Evolutionary conservation across 2,113 vertebrate genomes (phyloP).

Genomic region (Pygoscelis adeliae): DNA sequence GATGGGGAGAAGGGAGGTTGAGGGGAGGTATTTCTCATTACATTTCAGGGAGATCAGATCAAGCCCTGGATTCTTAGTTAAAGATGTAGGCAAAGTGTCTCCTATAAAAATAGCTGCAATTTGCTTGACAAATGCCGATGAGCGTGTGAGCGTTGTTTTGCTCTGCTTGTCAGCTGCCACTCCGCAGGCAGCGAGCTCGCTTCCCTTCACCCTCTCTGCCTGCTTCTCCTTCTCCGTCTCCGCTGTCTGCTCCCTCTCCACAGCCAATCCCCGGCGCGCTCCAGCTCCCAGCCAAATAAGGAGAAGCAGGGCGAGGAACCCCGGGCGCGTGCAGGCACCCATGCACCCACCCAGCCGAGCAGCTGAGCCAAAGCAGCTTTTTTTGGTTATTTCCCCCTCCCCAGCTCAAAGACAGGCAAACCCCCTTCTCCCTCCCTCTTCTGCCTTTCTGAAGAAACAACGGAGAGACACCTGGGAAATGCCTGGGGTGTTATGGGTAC

Average conservation of each 20-base stretch:
- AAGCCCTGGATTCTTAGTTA: neutral
- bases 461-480: neutral
- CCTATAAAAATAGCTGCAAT: slow-evolving; percentile 15
- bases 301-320: neutral
- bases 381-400: neutral
- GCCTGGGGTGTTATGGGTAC: too few species aligned
- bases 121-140: neutral
- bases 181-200: neutral
- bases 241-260: neutral
- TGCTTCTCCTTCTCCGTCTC: neutral
- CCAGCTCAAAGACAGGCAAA: neutral
- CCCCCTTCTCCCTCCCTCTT: neutral
- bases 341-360: neutral
- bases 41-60: neutral
- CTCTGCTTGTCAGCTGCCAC: slow-evolving; percentile 18
- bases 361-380: neutral
- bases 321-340: neutral
- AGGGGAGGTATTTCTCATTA: neutral
- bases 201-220: neutral
- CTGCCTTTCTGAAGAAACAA: neutral
- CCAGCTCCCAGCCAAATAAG: slow-evolving; percentile 55
- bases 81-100: neutral
- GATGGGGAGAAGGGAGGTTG: neutral
- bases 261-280: slow-evolving; percentile 17
- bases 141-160: neutral